Base-by-base conservation (phyloP, 2,113 vertebrate species). In the Osmerus mordax region DNA sequence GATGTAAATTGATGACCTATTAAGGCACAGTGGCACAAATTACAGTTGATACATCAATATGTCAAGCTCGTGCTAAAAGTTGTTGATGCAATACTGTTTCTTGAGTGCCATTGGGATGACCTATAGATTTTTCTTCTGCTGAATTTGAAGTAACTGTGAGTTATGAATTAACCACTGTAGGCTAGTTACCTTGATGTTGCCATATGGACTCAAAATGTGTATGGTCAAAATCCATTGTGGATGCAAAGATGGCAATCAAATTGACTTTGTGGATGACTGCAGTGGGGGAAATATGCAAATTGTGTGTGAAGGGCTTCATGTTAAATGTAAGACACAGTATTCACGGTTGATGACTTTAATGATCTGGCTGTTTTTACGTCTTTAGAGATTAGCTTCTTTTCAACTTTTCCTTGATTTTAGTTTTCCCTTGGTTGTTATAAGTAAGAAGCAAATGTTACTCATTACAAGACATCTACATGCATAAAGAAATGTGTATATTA, bases 271-370 rank as follows among this genome's bases (percentile, higher is more conserved):
- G 25, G 63, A 83, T 41, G 79, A 85, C 78, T 84, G 73, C 78
- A 85, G 78, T 80, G 77, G 77, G 87, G 78, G 85, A 86, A 86
- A 90, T 90, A 89, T 91, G 90, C 90, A 91, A 90, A 89, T 78
- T 78, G 81, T 88, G 86, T 83, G 82, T 88, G 90, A 91, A 91
- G 89, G 90, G 90, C 90, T 91, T 86, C 76, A 81, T 84, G 84
- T 89, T 80, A 78, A 78, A 72, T 84, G 81, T 88, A 81, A 68
- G 77, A 84, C 77, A 47, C 41, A 47, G 25, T 64, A 88, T 80
- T 86, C 80, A 78, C 47, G 65, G 78, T 76, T 77, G 72, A 86
- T 76, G 71, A 83, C 77, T 87, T 86, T 84, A 73, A 83, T 76
- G 83, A 80, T 58, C 74, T 82, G 79, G 81, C 81, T 79, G 59